These are phyloP conservation scores for Cyprinodon diabolis DNA, from an alignment of 2,797 vertebrate species.

Conservation along the genomic window DNA sequence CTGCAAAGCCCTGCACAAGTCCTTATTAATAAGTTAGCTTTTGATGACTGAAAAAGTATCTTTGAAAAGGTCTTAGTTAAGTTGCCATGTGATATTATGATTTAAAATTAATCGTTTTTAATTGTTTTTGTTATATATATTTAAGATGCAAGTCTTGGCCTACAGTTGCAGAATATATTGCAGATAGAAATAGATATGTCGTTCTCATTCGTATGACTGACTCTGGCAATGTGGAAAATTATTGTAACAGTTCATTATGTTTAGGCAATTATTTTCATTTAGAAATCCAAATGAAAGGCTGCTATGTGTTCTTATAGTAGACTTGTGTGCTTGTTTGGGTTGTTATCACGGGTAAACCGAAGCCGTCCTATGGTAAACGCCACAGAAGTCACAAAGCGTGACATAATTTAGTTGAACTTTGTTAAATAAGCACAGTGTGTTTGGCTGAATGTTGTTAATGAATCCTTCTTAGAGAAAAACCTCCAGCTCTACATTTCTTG, in stretches of 20 bases:
- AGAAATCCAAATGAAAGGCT: background rate
- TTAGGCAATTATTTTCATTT: background rate
- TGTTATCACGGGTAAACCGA: background rate
- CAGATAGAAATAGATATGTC: background rate
- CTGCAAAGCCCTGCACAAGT: background rate
- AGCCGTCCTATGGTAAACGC: background rate
- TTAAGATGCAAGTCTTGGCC: background rate
- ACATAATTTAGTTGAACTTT: background rate
- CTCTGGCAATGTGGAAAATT: background rate
- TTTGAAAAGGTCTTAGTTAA: background rate
- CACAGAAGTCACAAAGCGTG: background rate
- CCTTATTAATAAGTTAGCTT: too few species aligned
- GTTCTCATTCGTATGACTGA: background rate
- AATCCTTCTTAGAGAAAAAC: conserved; percentile 7
- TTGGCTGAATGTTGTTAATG: background rate
- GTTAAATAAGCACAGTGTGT: conserved; percentile 1
- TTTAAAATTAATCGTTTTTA: background rate
- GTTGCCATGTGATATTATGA: too few species aligned
- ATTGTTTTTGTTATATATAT: background rate
- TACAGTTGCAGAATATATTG: background rate
- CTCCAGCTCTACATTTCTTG: background rate
- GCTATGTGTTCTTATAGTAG: background rate
- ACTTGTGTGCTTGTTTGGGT: background rate
- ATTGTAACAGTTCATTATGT: background rate
- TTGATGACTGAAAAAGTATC: background rate